Evolutionary conservation across 2,888 invertebrate species (phyloP).

Genomic region (Pristionchus arcanus): DNA sequence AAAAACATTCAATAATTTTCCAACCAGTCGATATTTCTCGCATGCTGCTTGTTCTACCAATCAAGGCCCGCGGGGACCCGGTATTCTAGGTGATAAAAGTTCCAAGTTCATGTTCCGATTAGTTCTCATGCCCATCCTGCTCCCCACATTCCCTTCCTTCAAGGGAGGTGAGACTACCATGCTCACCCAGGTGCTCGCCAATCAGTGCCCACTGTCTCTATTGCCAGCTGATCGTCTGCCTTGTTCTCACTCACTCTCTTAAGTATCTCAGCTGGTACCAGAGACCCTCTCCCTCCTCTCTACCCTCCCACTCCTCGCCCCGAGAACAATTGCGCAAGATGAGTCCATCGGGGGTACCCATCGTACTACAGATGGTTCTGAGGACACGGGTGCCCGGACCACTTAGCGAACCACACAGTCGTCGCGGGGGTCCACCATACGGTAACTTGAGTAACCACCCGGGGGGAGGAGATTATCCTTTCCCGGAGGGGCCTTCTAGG

Average conservation of each 20-base stretch:
- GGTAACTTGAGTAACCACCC: constrained; percentile 38
- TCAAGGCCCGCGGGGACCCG: neutral
- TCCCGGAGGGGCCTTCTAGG: neutral
- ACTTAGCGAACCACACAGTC: constrained; percentile 30
- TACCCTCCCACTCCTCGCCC: neutral
- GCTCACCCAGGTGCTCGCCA: neutral
- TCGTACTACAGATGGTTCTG: constrained; percentile 40
- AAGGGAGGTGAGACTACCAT: too few species aligned
- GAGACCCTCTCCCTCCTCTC: neutral
- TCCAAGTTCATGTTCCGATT: neutral
- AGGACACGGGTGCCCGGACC: neutral
- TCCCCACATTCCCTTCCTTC: neutral
- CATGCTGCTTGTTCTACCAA: neutral
- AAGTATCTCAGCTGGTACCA: constrained; percentile 40
- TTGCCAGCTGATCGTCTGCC: constrained; percentile 25
- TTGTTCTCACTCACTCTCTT: neutral
- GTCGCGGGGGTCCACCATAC: constrained; percentile 11
- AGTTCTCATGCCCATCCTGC: neutral
- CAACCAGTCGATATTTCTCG: neutral
- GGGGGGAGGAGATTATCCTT: constrained; percentile 14
- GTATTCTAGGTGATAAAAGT: neutral
- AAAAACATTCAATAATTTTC: neutral
- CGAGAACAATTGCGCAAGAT: constrained; percentile 40
- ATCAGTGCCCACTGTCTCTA: neutral
- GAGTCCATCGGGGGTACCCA: neutral